Percentiles rank a stretch among this genome's conserved stretches.
phyloP scores from a whole-genome alignment of 64 coral and sea anemone species.

The Orbicella faveolata region DNA sequence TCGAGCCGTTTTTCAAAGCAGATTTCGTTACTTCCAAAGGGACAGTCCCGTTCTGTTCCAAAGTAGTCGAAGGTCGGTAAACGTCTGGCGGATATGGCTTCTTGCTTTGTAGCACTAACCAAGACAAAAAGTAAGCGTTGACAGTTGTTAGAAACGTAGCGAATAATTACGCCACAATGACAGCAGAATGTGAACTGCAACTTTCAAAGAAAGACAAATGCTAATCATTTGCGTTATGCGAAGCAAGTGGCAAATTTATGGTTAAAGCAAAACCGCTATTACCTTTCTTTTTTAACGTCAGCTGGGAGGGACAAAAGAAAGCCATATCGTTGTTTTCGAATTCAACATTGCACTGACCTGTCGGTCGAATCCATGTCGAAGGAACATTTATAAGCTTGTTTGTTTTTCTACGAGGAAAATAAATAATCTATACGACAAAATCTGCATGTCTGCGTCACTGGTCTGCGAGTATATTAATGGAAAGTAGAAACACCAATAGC shows the following conservation, averaged over 20 bases:
- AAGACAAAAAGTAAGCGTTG: conserved; percentile 2
- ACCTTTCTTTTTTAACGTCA: conserved; percentile 85
- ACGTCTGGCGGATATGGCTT: conserved; percentile 34
- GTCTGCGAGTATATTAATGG: conserved; percentile 14
- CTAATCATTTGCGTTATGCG: background rate
- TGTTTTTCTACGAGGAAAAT: conserved; percentile 63
- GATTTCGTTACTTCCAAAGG: conserved; percentile 43
- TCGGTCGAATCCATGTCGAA: conserved; percentile 8
- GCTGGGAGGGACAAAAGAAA: conserved; percentile 80
- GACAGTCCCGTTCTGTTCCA: background rate
- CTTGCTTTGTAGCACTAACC: conserved; percentile 48
- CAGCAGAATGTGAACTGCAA: background rate
- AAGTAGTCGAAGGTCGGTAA: conserved; percentile 43
- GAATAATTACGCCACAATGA: conserved; percentile 18
- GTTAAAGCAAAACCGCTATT: background rate
- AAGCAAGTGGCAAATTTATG: background rate
- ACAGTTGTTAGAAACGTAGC: background rate
- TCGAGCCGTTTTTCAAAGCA: conserved; percentile 67
- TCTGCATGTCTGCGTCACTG: conserved; percentile 65
- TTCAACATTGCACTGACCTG: conserved; percentile 16
- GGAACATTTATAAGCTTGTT: conserved; percentile 44
- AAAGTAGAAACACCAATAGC: conserved; percentile 30
- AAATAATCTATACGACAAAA: conserved; percentile 38
- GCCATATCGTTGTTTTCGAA: conserved; percentile 48
- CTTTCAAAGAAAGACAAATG: background rate